Percentiles rank a stretch among this genome's conserved stretches.
These are phyloP conservation scores for Sphinx pinastri DNA, from an alignment of 2,888 invertebrate species.

Conservation along the genomic window DNA sequence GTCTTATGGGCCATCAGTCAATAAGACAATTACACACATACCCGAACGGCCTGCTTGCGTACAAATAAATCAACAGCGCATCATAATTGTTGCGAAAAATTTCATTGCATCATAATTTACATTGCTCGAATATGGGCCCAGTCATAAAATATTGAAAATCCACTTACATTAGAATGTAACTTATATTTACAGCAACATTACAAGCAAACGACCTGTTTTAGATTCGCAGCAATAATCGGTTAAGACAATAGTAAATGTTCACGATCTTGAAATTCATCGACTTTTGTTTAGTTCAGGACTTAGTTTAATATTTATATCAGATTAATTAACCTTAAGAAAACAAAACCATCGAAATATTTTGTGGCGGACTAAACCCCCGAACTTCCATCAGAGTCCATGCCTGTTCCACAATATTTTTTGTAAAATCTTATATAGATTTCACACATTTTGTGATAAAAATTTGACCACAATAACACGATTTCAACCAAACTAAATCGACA, in stretches of 20 bases:
- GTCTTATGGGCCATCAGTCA: neutral
- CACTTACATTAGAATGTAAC: conserved; percentile 36
- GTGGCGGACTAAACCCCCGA: too few species aligned
- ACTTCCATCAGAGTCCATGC: neutral
- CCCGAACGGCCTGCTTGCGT: neutral
- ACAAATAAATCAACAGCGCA: neutral
- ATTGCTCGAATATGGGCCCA: conserved; percentile 45
- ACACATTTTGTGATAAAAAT: neutral
- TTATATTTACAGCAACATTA: conserved; percentile 43
- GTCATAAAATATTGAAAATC: conserved; percentile 50
- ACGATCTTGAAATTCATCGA: neutral
- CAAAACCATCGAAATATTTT: neutral
- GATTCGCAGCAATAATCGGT: conserved; percentile 23
- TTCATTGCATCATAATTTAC: conserved; percentile 35
- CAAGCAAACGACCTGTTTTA: conserved; percentile 31
- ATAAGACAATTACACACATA: neutral
- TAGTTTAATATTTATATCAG: neutral
- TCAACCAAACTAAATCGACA: neutral
- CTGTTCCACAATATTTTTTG: neutral
- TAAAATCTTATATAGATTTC: neutral
- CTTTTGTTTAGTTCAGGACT: neutral
- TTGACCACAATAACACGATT: neutral
- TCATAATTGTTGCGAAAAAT: neutral
- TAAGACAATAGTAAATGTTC: neutral
- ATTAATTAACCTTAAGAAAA: neutral